A percentile compares a stretch with the other conserved stretches of the same genome.
Conservation (phyloP, 2,797 vertebrate genomes). For the Euphonia xanthogaster region DNA sequence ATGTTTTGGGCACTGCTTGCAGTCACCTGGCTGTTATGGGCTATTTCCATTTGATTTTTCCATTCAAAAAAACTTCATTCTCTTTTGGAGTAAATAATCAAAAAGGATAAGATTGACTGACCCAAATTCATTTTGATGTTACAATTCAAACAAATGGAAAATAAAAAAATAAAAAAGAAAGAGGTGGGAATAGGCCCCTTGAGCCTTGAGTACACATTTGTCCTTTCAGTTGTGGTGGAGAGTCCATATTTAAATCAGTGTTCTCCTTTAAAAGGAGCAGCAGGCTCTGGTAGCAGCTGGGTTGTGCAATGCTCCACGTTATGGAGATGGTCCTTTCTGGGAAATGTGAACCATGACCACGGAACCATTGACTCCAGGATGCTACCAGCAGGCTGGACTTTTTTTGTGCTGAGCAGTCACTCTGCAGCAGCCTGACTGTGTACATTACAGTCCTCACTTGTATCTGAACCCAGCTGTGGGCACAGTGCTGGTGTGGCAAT, state of each 20-base stretch:
- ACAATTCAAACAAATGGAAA: neutral
- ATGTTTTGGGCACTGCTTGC: neutral
- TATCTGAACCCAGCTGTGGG: neutral
- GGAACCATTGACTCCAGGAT: neutral
- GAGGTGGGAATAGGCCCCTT: neutral
- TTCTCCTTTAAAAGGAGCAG: neutral
- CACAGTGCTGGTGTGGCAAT: rapidly evolving
- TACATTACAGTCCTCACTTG: neutral
- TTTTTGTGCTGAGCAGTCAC: neutral
- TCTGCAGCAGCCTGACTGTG: neutral
- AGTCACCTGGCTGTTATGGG: neutral
- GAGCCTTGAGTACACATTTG: neutral
- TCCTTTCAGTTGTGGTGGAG: neutral
- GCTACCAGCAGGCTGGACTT: neutral
- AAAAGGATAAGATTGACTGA: neutral
- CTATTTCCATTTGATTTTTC: neutral
- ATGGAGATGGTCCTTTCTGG: neutral
- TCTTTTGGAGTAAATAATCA: neutral
- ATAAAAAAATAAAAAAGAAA: neutral
- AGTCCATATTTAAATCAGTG: neutral
- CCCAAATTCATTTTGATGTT: neutral
- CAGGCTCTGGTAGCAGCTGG: neutral
- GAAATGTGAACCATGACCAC: neutral
- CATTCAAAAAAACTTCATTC: neutral
- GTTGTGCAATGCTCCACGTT: neutral